Evolutionary conservation across 1,140 invertebrate genomes (phyloP), one percentile per base, ranked within the genome.

Genomic region (Trichomalopsis sarcophagae): DNA sequence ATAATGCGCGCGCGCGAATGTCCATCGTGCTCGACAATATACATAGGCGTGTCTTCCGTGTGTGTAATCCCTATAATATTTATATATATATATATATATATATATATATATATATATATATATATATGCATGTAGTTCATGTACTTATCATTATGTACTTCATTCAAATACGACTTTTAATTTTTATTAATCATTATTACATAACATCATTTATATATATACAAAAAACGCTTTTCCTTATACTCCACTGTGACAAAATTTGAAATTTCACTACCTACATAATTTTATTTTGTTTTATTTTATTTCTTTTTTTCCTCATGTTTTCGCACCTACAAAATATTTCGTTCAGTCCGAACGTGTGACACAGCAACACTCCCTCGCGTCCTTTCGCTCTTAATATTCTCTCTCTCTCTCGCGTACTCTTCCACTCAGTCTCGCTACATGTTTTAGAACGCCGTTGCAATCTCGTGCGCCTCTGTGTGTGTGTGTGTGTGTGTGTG

Each of bases 261-360:
- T 82, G 44, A 86, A 86, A 85, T 85, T 85, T 86, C 36, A 44
- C 85, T 86, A 86, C 66, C 85, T 86, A 86, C 74, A 10, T 77
- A 4, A 27, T 44, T 44, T 44, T 44, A 9, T 44, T 44, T 36
- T 75, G 11, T 55, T 55, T 55, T 47, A 11, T 44, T 44, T 44
- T 1, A 9, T 44, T 44, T 36, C 40, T 77, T 77, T 55, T 50
- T 44, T 47, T 77, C 33, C 27, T n/a, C 10, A 13, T 13, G 17
- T 79, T 69, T 81, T 82, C 23, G 74, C 27, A 27, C 77, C 85
- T 86, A 86, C 85, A 86, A 86, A 82, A 82, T 86, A 83, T 82
- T 83, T 82, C 79, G 36, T 79, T 86, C 76, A 79, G 75, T 82
- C 69, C 80, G 14, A 74, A 83, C 66, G 36, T 79, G n/a, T 47